Evolutionary conservation across 2,888 invertebrate species (phyloP).

Genomic region (Cremastobaeus sp.): DNA sequence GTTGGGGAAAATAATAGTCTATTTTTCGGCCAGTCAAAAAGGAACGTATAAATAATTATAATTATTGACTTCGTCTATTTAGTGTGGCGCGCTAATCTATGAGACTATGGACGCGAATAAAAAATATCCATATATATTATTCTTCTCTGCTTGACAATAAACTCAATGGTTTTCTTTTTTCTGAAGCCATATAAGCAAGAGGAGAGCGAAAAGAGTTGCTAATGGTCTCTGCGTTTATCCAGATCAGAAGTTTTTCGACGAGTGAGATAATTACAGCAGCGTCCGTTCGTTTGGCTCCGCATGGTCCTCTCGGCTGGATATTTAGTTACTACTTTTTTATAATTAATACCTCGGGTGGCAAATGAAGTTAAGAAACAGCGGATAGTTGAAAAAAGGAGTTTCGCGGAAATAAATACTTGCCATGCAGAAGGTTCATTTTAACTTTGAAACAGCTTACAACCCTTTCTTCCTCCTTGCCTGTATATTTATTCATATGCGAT

Average conservation of each 20-base stretch:
- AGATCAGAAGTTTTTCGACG: constrained; percentile 73
- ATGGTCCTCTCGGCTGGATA: constrained; percentile 68
- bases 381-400: constrained; percentile 67
- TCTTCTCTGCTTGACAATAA: constrained; percentile 34
- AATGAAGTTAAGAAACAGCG: constrained; percentile 71
- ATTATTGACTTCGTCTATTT: constrained; percentile 33
- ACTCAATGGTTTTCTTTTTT: constrained; percentile 23
- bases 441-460: constrained; percentile 44
- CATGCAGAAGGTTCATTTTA: constrained; percentile 36
- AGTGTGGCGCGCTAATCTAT: constrained; percentile 9
- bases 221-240: constrained; percentile 72
- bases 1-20: no score
- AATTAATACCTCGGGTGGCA: constrained; percentile 75
- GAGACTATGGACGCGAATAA: constrained; percentile 14
- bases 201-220: constrained; percentile 62
- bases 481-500: no score
- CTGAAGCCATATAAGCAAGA: constrained; percentile 49
- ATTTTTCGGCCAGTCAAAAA: no score
- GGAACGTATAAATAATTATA: no score
- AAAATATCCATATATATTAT: constrained; percentile 33
- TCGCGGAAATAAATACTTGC: constrained; percentile 68
- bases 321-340: constrained; percentile 76
- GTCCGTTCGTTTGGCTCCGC: constrained; percentile 65
- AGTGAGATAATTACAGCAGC: constrained; percentile 73
- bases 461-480: constrained; percentile 13